Conservation (phyloP, 1,140 invertebrate genomes). For the Neodiprion virginianus region DNA sequence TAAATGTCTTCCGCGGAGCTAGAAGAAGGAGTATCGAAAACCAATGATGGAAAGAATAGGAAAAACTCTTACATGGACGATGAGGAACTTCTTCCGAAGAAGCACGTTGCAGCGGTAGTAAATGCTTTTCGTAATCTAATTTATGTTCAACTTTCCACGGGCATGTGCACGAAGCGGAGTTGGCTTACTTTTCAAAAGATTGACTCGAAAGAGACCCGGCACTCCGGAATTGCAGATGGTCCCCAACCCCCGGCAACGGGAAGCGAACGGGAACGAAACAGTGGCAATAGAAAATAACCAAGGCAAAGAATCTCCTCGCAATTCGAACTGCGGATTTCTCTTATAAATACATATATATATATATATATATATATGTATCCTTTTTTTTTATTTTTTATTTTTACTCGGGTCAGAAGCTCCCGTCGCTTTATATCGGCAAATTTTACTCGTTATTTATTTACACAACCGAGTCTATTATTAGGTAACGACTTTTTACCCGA, state of each 20-base stretch:
- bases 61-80: too few relatives aligned
- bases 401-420: background rate
- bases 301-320: background rate
- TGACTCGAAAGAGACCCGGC: conserved; percentile 35
- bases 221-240: too few relatives aligned
- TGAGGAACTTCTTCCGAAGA: too few relatives aligned
- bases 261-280: background rate
- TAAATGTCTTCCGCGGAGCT: background rate
- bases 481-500: background rate
- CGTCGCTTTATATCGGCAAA: too few relatives aligned
- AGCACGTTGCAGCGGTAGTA: background rate
- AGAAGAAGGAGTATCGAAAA: background rate
- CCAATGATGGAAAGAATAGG: too few relatives aligned
- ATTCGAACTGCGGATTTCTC: background rate
- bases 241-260: background rate
- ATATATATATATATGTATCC: background rate
- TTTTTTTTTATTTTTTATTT: background rate
- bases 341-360: background rate
- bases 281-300: background rate
- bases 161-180: conserved; percentile 26
- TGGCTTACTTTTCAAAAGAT: conserved; percentile 54
- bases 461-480: background rate
- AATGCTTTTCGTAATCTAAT: conserved; percentile 49
- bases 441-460: background rate
- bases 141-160: conserved; percentile 49